These are phyloP conservation scores for Caranx melampygus DNA, from an alignment of 2,113 vertebrate species.

Conservation along the genomic window DNA sequence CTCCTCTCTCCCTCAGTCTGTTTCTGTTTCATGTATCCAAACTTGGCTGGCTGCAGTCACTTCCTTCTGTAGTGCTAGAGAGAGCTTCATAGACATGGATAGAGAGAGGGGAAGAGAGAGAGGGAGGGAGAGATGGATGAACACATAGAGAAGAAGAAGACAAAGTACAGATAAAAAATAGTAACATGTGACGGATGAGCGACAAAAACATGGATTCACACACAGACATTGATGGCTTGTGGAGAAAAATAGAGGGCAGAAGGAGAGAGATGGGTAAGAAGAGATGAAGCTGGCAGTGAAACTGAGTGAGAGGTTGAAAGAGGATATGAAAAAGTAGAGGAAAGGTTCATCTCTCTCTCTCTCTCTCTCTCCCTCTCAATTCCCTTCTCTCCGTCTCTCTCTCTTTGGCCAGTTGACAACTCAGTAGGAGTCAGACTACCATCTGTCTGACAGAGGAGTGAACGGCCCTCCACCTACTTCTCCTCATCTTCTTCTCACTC, in stretches of 20 bases:
- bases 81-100: conserved; percentile 23
- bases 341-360: conserved; percentile 64
- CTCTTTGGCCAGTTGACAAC: conserved; percentile 76
- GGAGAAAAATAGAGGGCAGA: conserved; percentile 25
- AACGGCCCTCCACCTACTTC: conserved; percentile 50
- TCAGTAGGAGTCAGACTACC: conserved; percentile 75
- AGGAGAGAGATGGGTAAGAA: conserved; percentile 30
- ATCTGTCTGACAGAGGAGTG: conserved; percentile 73
- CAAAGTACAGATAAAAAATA: conserved; percentile 53
- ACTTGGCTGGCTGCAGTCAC: conserved; percentile 45
- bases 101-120: not conserved
- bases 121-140: conserved; percentile 40
- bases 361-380: conserved; percentile 39
- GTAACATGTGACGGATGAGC: conserved; percentile 64
- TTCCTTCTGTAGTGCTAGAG: conserved; percentile 21
- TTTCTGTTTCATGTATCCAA: conserved; percentile 43
- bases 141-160: conserved; percentile 27
- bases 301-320: conserved; percentile 71
- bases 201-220: conserved; percentile 45
- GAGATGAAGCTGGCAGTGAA: conserved; percentile 69
- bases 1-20: not conserved
- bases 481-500: conserved; percentile 14
- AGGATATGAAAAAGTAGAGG: conserved; percentile 70
- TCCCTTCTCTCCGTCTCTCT: conserved; percentile 49
- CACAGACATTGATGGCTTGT: conserved; percentile 45